phyloP scores from a whole-genome alignment of 2,888 invertebrate genomes.

The Synergus itoensis region DNA sequence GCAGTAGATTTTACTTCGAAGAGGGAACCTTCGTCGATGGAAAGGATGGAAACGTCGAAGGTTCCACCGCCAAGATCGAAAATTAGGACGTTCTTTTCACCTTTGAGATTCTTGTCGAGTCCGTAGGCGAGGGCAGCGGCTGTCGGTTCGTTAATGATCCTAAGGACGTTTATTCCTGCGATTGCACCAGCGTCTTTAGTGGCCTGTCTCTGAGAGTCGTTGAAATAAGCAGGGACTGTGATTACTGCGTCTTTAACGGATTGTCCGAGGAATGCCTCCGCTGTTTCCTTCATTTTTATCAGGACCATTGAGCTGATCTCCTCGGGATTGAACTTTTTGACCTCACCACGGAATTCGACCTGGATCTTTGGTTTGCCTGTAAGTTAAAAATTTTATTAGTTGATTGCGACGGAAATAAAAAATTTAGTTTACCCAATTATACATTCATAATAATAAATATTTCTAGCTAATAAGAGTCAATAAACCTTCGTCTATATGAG shows the following conservation, averaged over 20 bases:
- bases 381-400: neutral
- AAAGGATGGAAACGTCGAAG: constrained; percentile 90
- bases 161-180: constrained; percentile 83
- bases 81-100: constrained; percentile 82
- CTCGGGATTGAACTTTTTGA: constrained; percentile 84
- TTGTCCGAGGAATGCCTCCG: constrained; percentile 85
- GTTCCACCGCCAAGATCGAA: constrained; percentile 84
- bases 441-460: too few relatives aligned
- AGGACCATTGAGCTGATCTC: constrained; percentile 85
- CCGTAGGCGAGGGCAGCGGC: constrained; percentile 85
- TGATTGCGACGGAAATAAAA: neutral
- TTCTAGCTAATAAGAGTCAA: too few relatives aligned
- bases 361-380: constrained; percentile 80
- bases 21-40: constrained; percentile 86
- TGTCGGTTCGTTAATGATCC: constrained; percentile 83
- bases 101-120: constrained; percentile 83
- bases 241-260: constrained; percentile 85
- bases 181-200: constrained; percentile 85
- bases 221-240: constrained; percentile 90
- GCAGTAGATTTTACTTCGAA: constrained; percentile 91
- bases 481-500: too few relatives aligned
- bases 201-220: constrained; percentile 83
- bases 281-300: constrained; percentile 83
- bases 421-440: too few relatives aligned
- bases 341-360: constrained; percentile 83